Base-by-base conservation (phyloP, 1,140 invertebrate species). In the Steinernema feltiae region DNA sequence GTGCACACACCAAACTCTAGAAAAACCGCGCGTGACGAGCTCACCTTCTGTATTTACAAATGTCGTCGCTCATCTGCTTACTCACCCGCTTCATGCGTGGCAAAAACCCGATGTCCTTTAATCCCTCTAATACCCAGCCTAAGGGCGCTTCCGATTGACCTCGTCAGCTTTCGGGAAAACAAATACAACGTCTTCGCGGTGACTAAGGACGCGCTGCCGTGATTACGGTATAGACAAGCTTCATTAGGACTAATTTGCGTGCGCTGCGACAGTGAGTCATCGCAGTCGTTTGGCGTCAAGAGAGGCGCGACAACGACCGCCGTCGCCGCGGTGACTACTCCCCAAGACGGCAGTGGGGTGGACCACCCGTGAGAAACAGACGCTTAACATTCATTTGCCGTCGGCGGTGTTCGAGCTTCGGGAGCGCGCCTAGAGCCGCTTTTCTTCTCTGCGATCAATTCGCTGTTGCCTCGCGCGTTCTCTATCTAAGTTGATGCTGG, bases 401-500 rank as follows among this genome's bases (percentile, higher is more conserved):
- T 63, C 24, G 24, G 53, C 53, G 53, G 24, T 63, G 53, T 63
- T 63, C 53, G 3, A 63, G 53, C 53, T 63, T 63, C 53, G 53
- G 53, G 53, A 63, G 53, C 53, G 53, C 53, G 53, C 53, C 53
- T 63, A 63, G 24, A 63, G 53, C 53, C 12, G 15, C 53, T 12
- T 27, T 63, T 21, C 12, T n/a, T n/a, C 41, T 27, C 12, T 3
- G 24, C 53, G 53, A 63, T 63, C 53, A 63, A 63, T 63, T 63
- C 53, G 24, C 3, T 15, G 53, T 63, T 27, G 12, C 24, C 53
- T 15, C 53, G 53, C 53, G 53, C 53, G 53, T 27, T 63, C 53
- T 63, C 53, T 63, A 63, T 63, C 53, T 27, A 63, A 63, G 53
- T 63, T 63, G 53, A 63, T 27, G 53, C 53, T 63, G 24, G 53